phyloP scores from a whole-genome alignment of 2,113 vertebrate species.

The Sapajus apella region DNA sequence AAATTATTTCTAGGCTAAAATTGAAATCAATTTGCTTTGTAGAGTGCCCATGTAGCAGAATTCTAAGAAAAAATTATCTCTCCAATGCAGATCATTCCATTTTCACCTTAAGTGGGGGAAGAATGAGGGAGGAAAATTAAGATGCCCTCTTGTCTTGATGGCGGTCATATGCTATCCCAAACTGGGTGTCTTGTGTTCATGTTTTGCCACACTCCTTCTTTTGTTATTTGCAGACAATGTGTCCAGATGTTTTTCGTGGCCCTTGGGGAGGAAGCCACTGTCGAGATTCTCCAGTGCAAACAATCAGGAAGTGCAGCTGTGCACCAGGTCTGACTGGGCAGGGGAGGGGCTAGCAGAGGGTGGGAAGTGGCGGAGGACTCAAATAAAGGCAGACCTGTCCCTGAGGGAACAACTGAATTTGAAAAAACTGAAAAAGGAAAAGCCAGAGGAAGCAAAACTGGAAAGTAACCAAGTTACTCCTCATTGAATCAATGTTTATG shows the following conservation, averaged over 20 bases:
- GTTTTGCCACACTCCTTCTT: conserved; percentile 45
- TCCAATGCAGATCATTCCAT: conserved; percentile 40
- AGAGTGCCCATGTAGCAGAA: not conserved
- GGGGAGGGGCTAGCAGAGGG: not conserved
- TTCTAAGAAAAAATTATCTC: conserved; percentile 50
- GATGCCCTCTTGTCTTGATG: not conserved
- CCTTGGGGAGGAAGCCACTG: conserved; percentile 95
- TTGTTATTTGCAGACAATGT: conserved; percentile 91
- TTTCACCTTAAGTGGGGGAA: not conserved
- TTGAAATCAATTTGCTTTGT: conserved; percentile 45
- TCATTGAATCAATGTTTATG: not conserved
- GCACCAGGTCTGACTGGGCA: conserved; percentile 85
- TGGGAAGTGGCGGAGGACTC: not conserved
- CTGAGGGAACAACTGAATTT: not conserved
- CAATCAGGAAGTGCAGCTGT: conserved; percentile 92
- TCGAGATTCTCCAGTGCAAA: conserved; percentile 96
- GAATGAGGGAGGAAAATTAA: not conserved
- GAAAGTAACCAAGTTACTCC: not conserved
- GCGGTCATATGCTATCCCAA: not conserved
- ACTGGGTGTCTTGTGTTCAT: not conserved
- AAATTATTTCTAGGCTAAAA: not conserved
- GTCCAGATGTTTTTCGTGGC: conserved; percentile 96
- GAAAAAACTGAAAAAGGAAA: not conserved
- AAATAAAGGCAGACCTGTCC: not conserved
- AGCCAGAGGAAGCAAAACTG: not conserved